Conservation (phyloP, 2,797 vertebrate genomes). For the Hyperoplus lanceolatus region DNA sequence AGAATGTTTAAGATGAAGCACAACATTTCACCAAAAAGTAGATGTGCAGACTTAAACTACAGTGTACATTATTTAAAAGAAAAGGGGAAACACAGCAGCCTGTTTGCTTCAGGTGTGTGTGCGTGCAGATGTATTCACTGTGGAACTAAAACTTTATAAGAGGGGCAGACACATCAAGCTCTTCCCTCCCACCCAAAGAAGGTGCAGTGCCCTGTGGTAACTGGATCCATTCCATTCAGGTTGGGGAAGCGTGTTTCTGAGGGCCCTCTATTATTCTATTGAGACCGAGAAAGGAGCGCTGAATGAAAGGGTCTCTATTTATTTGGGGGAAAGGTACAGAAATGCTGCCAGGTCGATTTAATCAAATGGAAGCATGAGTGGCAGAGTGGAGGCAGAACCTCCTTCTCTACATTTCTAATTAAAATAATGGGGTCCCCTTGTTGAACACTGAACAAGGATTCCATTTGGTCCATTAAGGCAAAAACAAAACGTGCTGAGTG, state of each 20-base stretch:
- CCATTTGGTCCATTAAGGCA: background rate
- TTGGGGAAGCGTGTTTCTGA: constrained; percentile 45
- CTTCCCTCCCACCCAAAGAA: constrained; percentile 28
- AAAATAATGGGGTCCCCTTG: background rate
- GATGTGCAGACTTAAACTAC: background rate
- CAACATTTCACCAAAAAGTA: background rate
- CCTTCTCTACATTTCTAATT: constrained; percentile 1
- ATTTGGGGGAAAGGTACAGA: constrained; percentile 32
- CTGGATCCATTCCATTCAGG: constrained; percentile 60
- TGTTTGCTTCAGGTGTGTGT: constrained; percentile 23
- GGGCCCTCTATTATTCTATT: constrained; percentile 58
- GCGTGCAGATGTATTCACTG: constrained; percentile 2
- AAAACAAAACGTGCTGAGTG: background rate
- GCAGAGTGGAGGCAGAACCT: constrained; percentile 7
- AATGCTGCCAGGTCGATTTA: constrained; percentile 34
- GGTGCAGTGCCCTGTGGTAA: constrained; percentile 59
- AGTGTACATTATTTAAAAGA: background rate
- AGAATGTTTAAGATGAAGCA: background rate
- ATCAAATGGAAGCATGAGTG: constrained; percentile 22
- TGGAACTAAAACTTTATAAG: constrained; percentile 36
- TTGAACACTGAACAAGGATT: constrained; percentile 8
- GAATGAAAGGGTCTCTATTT: constrained; percentile 62
- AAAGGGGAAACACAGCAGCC: background rate
- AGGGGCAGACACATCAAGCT: constrained; percentile 1
- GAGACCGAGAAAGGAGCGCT: constrained; percentile 33